Evolutionary conservation across 2,113 vertebrate species (phyloP), one percentile per base, ranked within the genome.

Genomic region (Aphelocoma coerulescens): DNA sequence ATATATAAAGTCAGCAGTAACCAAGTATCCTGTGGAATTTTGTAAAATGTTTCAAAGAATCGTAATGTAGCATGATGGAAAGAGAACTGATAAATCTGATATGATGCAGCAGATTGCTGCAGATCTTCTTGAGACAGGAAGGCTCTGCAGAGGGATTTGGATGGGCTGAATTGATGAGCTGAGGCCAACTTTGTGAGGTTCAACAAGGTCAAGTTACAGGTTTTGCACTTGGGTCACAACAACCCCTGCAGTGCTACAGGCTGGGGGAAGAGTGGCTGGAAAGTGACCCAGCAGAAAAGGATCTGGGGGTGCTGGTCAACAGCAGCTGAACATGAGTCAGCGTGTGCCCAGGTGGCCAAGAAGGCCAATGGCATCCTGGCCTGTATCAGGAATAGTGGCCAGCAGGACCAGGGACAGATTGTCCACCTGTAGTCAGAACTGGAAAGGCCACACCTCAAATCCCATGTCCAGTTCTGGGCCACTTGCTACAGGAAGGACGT

Each of bases 351-450:
- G 39, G 16, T 11, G 16, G 30, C 16, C n/a, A 10, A 26, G 30
- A 63, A 30, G 30, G 30, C 16, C 30, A 16, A 0, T 27, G 57
- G 5, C 85, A 65, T 1, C n/a, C 26, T 49, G 49, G 17, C 6
- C 43, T 49, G 30, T 0, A 9, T 15, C 66, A 88, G 41, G 2
- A 32, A 11, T 0, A 0, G 58, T 49, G 30, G 11, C 7, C 49
- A 80, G 58, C 49, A 80, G 75, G 30, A 43, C 0, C 19, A 71
- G 48, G 48, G 28, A 5, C 23, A 13, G 58, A 79, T 8, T 14
- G 39, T 37, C 0, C 4, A 1, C 1, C 24, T 48, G 24, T 11
- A 30, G 10, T n/a, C 0, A 0, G 13, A 9, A 41, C 33, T 39
- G 33, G 27, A 39, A 43, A 57, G 43, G 26, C 3, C 5, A 9